Evolutionary conservation across 2,797 vertebrate genomes (phyloP), one percentile per base, ranked within the genome.

Genomic region (Pantherophis vulpinus): DNA sequence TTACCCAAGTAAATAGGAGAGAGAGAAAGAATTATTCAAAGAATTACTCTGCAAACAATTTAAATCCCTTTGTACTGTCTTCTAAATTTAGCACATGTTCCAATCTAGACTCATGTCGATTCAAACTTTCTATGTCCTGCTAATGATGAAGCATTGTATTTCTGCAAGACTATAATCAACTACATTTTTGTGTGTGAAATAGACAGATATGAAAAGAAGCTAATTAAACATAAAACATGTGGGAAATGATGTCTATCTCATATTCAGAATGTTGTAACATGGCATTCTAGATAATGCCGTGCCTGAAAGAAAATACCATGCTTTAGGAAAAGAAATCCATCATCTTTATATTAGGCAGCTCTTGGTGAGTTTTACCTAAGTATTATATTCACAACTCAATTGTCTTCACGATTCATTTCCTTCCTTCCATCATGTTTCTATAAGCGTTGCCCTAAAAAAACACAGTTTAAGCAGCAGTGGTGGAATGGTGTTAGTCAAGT

Each of bases 401-500:
- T 56, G 18, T 91, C 47, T 90, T 95, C 89, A 86, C 56, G 0
- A 66, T 13, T 54, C 4, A 74, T 0, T 92, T 94, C 42, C 66
- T 94, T 93, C 66, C 92, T 94, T 70, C 23, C 27, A 12, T 86
- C 3, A 25, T 92, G 92, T 93, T 96, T 95, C 91, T 94, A 86
- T 93, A 94, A 96, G 91, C 92, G 86, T 10, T 12, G 10, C 29
- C 91, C 90, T 92, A 94, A 86, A 96, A 96, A 91, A 94, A 89
- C 63, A 42, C 51, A 56, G 20, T 94, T 0, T 88, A 91, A 91
- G 91, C 95, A 94, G 92, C 92, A 92, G 56, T 89, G 60, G 83
- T 87, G 90, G 88, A 70, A 74, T 89, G 70, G 87, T 92, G 92
- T 94, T 95, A 60, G 54, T 54, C 91, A 94, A 94, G 91, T 95